phyloP scores from a whole-genome alignment of 2,797 vertebrate genomes.

The Danio kyathit region DNA sequence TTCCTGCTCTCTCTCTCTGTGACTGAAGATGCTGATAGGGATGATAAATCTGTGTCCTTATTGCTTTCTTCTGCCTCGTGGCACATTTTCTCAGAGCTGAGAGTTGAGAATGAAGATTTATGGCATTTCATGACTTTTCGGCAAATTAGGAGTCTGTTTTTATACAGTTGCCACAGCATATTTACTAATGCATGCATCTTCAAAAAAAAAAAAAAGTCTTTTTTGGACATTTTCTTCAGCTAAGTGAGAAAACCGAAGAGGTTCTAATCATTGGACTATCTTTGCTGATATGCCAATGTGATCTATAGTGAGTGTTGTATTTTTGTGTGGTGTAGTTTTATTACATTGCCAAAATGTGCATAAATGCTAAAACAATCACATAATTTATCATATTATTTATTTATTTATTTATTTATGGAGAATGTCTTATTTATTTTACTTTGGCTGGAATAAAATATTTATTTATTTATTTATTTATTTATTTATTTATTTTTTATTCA shows the following conservation, averaged over 20 bases:
- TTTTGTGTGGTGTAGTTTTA: too few species aligned
- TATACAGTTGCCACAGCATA: constrained; percentile 48
- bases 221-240: constrained; percentile 19
- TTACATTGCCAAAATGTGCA: too few species aligned
- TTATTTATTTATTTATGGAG: too few species aligned
- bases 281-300: background rate
- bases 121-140: constrained; percentile 56
- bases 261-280: constrained; percentile 4
- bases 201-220: constrained; percentile 7
- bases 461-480: too few species aligned
- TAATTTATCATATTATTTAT: too few species aligned
- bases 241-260: constrained; percentile 18
- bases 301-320: too few species aligned
- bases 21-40: constrained; percentile 49
- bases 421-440: too few species aligned
- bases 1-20: constrained; percentile 31
- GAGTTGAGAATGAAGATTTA: constrained; percentile 61
- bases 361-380: too few species aligned
- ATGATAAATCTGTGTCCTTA: constrained; percentile 51
- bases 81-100: constrained; percentile 44
- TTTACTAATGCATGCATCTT: constrained; percentile 46
- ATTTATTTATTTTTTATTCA: too few species aligned
- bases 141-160: constrained; percentile 51
- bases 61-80: constrained; percentile 48
- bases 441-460: too few species aligned